Conservation (phyloP, 2,888 invertebrate species). For the Hirudinaria manillensis region DNA sequence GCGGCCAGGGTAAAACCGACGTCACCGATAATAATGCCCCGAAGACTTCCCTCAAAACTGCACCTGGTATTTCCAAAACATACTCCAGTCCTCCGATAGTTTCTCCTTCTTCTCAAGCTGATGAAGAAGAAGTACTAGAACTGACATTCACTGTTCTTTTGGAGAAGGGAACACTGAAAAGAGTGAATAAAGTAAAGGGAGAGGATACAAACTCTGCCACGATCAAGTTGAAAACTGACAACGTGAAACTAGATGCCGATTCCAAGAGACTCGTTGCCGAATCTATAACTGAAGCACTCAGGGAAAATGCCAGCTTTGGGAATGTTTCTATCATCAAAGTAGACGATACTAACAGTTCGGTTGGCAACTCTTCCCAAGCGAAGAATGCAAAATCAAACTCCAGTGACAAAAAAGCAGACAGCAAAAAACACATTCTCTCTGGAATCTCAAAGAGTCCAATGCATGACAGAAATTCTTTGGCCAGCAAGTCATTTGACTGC, state of each 20-base stretch:
- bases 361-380: not conserved
- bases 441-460: not conserved
- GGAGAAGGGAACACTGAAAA: conserved; percentile 23
- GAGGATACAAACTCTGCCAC: not conserved
- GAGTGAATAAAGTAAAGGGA: conserved; percentile 2
- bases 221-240: conserved; percentile 8
- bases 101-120: not conserved
- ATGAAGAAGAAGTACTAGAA: conserved; percentile 19
- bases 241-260: conserved; percentile 12
- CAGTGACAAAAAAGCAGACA: not conserved
- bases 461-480: not conserved
- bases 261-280: conserved; percentile 23
- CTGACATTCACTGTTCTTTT: conserved; percentile 25
- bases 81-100: not conserved
- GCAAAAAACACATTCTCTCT: not conserved
- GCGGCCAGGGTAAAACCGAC: not conserved
- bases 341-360: not conserved
- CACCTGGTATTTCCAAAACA: not conserved
- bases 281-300: conserved; percentile 23
- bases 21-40: not conserved
- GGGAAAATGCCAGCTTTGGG: not conserved
- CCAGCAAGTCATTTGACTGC: conserved; percentile 9
- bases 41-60: not conserved
- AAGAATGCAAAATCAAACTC: not conserved
- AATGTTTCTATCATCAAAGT: not conserved